A percentile compares a stretch with the other conserved stretches of the same genome.
Conservation (phyloP, 2,113 vertebrate genomes). For the Tetrao urogallus region DNA sequence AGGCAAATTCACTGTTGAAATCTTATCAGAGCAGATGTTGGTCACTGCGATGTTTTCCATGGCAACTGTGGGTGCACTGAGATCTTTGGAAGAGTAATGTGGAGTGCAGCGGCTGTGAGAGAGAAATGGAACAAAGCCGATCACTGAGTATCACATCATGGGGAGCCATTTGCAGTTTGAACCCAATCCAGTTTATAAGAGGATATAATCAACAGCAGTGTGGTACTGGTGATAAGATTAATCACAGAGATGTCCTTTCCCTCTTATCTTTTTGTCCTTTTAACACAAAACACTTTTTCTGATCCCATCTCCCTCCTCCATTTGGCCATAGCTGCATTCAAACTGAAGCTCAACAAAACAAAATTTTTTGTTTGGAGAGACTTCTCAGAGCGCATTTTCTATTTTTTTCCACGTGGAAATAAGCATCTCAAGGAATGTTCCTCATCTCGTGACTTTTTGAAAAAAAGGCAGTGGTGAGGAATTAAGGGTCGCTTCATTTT, state of each 20-base stretch:
- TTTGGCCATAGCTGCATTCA: not conserved
- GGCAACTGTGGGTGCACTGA: not conserved
- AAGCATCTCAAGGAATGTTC: not conserved
- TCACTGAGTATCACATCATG: not conserved
- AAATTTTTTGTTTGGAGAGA: not conserved
- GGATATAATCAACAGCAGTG: not conserved
- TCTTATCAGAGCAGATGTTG: not conserved
- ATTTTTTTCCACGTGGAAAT: not conserved
- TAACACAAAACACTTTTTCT: accelerated
- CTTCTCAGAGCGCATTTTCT: accelerated
- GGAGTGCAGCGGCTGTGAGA: not conserved
- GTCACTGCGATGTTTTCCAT: not conserved
- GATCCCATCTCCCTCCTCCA: not conserved
- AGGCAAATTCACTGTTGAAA: not conserved
- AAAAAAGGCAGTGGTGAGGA: not conserved
- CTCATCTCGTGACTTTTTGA: not conserved
- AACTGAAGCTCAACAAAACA: not conserved
- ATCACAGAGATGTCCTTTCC: not conserved
- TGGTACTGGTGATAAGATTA: not conserved
- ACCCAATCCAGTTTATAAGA: not conserved
- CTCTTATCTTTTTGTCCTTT: not conserved
- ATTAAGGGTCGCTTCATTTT: not conserved
- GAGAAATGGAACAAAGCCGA: not conserved
- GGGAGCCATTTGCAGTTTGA: not conserved
- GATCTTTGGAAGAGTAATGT: not conserved